Conservation (phyloP, 2,797 vertebrate genomes). For the Pelobates cultripes region DNA sequence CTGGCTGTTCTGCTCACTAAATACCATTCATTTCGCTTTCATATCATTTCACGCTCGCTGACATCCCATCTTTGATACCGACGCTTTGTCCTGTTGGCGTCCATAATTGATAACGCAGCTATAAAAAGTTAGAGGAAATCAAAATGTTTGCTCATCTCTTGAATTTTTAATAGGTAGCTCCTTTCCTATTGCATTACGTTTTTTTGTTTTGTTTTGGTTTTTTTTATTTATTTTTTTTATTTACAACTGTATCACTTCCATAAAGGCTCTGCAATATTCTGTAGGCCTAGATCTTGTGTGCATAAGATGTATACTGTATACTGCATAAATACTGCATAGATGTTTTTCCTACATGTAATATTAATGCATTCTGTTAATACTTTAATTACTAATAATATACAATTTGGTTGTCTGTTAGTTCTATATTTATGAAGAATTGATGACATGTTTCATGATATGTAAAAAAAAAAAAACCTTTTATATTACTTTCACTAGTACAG, state of each 20-base stretch:
- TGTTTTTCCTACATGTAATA: too few relatives aligned
- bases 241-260: background rate
- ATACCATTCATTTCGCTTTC: conserved; percentile 51
- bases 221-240: background rate
- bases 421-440: too few relatives aligned
- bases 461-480: too few relatives aligned
- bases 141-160: conserved; percentile 37
- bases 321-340: too few relatives aligned
- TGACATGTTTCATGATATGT: too few relatives aligned
- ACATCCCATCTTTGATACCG: conserved; percentile 43
- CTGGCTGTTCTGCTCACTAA: conserved; percentile 47
- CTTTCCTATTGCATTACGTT: background rate
- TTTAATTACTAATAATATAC: too few relatives aligned
- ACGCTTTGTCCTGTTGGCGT: conserved; percentile 44
- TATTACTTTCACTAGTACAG: too few relatives aligned
- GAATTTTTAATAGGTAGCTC: conserved; percentile 27
- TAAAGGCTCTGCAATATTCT: background rate
- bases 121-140: conserved; percentile 43
- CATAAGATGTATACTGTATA: too few relatives aligned
- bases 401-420: too few relatives aligned
- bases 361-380: too few relatives aligned
- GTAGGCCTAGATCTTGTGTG: too few relatives aligned
- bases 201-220: background rate
- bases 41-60: conserved; percentile 49
- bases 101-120: conserved; percentile 48